Evolutionary conservation across 2,888 invertebrate genomes (phyloP), one percentile per base, ranked within the genome.

Genomic region (Acanthosepion pharaonis): DNA sequence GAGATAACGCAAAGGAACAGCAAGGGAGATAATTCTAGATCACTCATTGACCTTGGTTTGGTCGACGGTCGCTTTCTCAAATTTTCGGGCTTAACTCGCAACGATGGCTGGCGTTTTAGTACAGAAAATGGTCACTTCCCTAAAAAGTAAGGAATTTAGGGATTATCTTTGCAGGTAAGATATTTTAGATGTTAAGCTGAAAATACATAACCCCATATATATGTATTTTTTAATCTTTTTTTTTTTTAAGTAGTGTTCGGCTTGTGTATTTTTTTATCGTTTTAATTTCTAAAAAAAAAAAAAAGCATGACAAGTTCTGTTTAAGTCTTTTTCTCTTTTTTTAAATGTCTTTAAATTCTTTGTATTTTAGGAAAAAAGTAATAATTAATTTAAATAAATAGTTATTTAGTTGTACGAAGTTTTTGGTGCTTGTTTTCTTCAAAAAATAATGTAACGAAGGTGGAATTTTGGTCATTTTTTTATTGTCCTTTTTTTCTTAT

Each of bases 81-180:
- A 18, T 20, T 78, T 78, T 78, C 78, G 78, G 28, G 6, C 28
- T 28, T 78, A 78, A 78, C n/a, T n/a, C 94, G 53, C 51, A 94
- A 94, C 42, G 94, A 55, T 95, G 96, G 95, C 95, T 95, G 95
- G 95, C 78, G 94, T 94, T 92, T 94, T 96, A 49, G 94, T 95
- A 51, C 96, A 96, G 94, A 95, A 95, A 91, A 94, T 95, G 15
- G 93, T 96, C 55, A 94, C 95, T 53, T 96, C 96, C 95, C 94
- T 96, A 42, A 95, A 95, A 94, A 96, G 96, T 91, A 96, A 96
- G 95, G 96, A 96, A 94, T 96, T 96, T 94, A 95, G 96, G 94
- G 95, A 95, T 33, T 96, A 96, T 95, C 94, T 96, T 95, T 96
- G 95, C 95, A 96, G 96, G 96, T 96, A 94, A 92, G 92, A 28